Evolutionary conservation across 2,113 vertebrate genomes (phyloP).

Genomic region (Hippocampus guttulatus): DNA sequence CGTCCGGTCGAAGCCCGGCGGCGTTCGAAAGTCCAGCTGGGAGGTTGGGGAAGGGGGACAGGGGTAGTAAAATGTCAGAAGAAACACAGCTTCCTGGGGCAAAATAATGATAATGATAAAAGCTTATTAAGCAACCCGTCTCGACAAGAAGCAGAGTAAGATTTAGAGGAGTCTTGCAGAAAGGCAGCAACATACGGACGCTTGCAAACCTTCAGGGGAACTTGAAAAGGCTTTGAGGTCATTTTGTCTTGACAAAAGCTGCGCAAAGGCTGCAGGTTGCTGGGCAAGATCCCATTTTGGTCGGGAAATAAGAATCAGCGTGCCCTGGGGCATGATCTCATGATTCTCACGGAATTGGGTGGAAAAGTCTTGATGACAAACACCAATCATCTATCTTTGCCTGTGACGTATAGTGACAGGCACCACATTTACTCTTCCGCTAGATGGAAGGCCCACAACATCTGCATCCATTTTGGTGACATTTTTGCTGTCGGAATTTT

Average conservation of each 20-base stretch:
- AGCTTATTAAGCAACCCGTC: background rate
- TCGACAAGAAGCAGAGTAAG: background rate
- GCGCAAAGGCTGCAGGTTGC: background rate
- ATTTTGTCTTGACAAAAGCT: background rate
- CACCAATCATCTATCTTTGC: too few species aligned
- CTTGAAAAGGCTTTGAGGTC: background rate
- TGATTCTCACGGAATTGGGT: too few species aligned
- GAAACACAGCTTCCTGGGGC: background rate
- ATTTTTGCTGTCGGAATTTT: too few species aligned
- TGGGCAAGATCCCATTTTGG: background rate
- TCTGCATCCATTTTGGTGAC: too few species aligned
- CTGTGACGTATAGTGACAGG: too few species aligned
- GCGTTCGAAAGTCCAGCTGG: constrained; percentile 95
- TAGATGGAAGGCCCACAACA: too few species aligned
- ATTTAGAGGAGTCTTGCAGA: background rate
- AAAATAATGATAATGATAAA: background rate
- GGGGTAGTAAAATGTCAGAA: background rate
- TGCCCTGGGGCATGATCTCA: background rate
- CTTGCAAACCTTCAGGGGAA: background rate
- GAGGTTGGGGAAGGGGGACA: background rate
- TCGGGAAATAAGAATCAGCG: background rate
- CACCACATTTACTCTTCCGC: too few species aligned
- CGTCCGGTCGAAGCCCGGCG: constrained; percentile 94
- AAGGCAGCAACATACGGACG: background rate
- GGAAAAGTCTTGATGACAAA: too few species aligned